These are phyloP conservation scores for Cromileptes altivelis DNA, from an alignment of 2,113 vertebrate species.

Conservation along the genomic window DNA sequence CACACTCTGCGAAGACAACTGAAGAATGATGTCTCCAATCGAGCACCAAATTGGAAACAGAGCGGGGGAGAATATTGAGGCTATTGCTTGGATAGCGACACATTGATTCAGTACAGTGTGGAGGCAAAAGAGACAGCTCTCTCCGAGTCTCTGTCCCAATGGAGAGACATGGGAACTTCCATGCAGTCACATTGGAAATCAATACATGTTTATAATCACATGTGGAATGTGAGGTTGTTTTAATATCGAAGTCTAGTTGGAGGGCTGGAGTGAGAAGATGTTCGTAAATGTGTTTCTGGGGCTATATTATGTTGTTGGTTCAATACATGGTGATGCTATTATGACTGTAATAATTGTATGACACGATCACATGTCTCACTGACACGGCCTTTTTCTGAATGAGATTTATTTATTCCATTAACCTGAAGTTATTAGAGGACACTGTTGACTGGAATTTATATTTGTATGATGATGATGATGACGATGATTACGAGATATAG, in stretches of 20 bases:
- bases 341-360: background rate
- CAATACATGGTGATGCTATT: background rate
- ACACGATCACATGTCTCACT: background rate
- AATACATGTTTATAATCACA: conserved; percentile 88
- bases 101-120: conserved; percentile 84
- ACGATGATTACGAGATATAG: too few species aligned
- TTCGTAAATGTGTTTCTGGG: conserved; percentile 2
- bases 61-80: conserved; percentile 80
- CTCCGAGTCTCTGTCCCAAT: conserved; percentile 66
- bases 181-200: conserved; percentile 89
- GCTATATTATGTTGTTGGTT: conserved; percentile 44
- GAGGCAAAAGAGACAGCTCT: conserved; percentile 76
- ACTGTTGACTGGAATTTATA: too few species aligned
- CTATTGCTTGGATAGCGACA: conserved; percentile 75
- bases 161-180: conserved; percentile 76
- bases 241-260: conserved; percentile 74
- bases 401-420: background rate
- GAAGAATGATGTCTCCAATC: conserved; percentile 87
- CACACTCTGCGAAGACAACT: conserved; percentile 70
- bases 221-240: conserved; percentile 83
- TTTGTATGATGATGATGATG: too few species aligned
- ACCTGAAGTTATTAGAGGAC: background rate
- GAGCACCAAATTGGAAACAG: conserved; percentile 88
- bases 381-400: background rate
- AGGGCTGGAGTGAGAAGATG: background rate